Conservation (phyloP, 1,140 invertebrate species). For the Dendroctonus ponderosae region DNA sequence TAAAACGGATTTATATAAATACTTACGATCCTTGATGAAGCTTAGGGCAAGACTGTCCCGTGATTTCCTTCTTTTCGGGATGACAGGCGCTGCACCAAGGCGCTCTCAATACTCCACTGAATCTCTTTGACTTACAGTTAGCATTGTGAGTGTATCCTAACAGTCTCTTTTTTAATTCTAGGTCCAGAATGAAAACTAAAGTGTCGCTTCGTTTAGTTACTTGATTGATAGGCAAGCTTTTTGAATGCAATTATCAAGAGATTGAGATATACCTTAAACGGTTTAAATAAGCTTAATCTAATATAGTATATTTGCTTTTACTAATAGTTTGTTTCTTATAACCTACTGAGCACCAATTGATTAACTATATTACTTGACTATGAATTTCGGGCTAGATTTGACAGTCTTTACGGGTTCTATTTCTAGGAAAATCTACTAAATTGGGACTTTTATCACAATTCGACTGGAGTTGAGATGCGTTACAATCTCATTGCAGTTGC, state of each 20-base stretch:
- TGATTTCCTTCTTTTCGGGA: slow-evolving; percentile 44
- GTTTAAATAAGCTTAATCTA: slow-evolving; percentile 7
- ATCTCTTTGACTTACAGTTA: slow-evolving; percentile 10
- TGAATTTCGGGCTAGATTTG: slow-evolving; percentile 23
- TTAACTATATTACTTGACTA: slow-evolving; percentile 23
- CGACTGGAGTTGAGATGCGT: slow-evolving; percentile 12
- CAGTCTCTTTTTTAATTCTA: slow-evolving; percentile 25
- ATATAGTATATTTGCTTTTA: slow-evolving; percentile 1
- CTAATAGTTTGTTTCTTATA: slow-evolving; percentile 5
- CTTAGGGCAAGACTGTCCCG: slow-evolving; percentile 51
- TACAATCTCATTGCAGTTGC: slow-evolving; percentile 9
- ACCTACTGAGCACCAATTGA: slow-evolving; percentile 23
- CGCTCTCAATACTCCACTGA: slow-evolving; percentile 34
- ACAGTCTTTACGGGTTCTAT: slow-evolving; percentile 25
- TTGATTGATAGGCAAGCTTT: background rate
- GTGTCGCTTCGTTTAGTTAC: background rate
- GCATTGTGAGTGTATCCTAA: slow-evolving; percentile 19
- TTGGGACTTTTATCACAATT: slow-evolving; percentile 26
- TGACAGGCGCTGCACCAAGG: slow-evolving; percentile 43
- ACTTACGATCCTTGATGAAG: slow-evolving; percentile 48
- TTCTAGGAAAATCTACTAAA: slow-evolving; percentile 5
- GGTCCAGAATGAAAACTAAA: slow-evolving; percentile 33
- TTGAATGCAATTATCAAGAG: slow-evolving; percentile 6
- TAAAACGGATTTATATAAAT: background rate
- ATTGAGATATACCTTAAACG: slow-evolving; percentile 7